Percentiles rank a stretch among this genome's conserved stretches.
phyloP scores from a whole-genome alignment of 1,140 invertebrate genomes.

The Ptiloglossa arizonensis region DNA sequence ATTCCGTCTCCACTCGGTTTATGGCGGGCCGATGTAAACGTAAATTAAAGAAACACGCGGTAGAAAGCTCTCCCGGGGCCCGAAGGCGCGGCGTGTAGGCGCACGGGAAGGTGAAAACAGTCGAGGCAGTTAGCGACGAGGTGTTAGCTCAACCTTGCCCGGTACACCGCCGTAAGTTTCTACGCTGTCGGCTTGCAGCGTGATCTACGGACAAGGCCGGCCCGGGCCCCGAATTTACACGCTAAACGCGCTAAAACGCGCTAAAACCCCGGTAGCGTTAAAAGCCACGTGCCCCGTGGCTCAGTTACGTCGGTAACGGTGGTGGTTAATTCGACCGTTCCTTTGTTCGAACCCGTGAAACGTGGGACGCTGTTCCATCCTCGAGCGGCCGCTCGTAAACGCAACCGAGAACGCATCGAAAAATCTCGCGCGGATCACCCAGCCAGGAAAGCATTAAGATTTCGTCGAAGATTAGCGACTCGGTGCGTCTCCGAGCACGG shows the following conservation, averaged over 20 bases:
- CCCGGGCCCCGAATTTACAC: constrained; percentile 41
- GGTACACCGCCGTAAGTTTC: constrained; percentile 2
- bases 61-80: neutral
- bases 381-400: constrained; percentile 3
- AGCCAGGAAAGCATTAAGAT: constrained; percentile 29
- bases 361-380: constrained; percentile 4
- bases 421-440: neutral
- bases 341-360: constrained; percentile 40
- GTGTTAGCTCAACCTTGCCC: constrained; percentile 51
- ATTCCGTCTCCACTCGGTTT: constrained; percentile 43
- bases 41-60: constrained; percentile 55
- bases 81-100: constrained; percentile 35
- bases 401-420: constrained; percentile 8
- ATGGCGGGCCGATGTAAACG: constrained; percentile 58
- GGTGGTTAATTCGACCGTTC: constrained; percentile 16
- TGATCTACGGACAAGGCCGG: neutral
- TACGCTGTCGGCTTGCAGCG: neutral
- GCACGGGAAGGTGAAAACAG: constrained; percentile 57
- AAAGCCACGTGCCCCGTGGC: constrained; percentile 37
- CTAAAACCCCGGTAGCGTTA: constrained; percentile 59
- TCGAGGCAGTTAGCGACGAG: constrained; percentile 63
- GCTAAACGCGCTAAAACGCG: constrained; percentile 54
- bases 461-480: constrained; percentile 37
- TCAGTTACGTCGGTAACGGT: too few species aligned
- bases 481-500: neutral